Base-by-base conservation (phyloP, 1,140 invertebrate genomes). In the Ceratina australensis region DNA sequence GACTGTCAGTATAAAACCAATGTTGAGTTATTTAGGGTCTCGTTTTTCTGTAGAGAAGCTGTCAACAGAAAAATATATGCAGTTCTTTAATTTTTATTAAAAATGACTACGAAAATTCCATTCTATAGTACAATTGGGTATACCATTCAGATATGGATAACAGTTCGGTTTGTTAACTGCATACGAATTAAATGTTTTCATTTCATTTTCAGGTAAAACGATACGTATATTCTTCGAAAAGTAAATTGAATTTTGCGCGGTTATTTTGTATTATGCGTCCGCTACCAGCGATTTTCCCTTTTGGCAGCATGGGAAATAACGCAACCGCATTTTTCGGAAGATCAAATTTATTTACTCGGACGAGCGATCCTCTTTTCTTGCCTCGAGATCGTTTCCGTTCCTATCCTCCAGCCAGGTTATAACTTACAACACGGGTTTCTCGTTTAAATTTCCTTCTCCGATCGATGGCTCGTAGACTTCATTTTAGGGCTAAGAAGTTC, bases 371-470 rank as follows among this genome's bases (percentile, higher is more conserved):
- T 57, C 16, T 20, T 57, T 57, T 61, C 26, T 61, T 61, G 16
- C 60, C 16, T 28, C 26, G 15, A 18, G 28, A 33, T n/a, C 18
- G 15, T 61, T 61, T 61, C 33, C 60, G 3, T 18, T 61, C 16
- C 60, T 15, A 61, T 33, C 5, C 22, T 42, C 28, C 15, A 42
- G 26, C 7, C 28, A 8, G 60, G 60, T 61, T 61, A 42, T 61
- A 61, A 61, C 16, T 61, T 61, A 61, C 60, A 33, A 22, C 33
- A 42, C 33, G 60, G 18, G 28, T 61, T n/a, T 61, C 28, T 18
- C 60, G 33, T 26, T 61, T 61, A 61, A 61, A 33, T 61, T 33
- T 33, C 28, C 24, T 61, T 61, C 33, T 61, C 33, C 60, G 16
- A 33, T 18, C 28, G 22, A 61, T 33, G 20, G 28, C 16, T 28